Evolutionary conservation across 2,888 invertebrate species (phyloP).

Genomic region (Clitarchus hookeri): DNA sequence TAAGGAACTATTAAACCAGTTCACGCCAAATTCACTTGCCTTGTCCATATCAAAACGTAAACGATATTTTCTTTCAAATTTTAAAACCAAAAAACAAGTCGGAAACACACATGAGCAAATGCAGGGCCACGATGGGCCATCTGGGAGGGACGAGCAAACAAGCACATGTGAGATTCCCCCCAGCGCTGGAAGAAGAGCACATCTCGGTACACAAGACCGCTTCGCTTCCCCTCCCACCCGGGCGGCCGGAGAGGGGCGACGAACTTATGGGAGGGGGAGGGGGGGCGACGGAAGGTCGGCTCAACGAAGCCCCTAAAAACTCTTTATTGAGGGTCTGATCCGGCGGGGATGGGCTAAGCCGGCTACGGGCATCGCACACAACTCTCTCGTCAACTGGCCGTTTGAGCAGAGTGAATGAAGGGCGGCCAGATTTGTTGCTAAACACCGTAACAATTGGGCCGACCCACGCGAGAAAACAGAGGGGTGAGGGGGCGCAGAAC

Average conservation of each 20-base stretch:
- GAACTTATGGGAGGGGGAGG: neutral
- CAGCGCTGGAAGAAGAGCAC: neutral
- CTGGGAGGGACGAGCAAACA: neutral
- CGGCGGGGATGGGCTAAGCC: neutral
- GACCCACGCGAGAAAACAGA: neutral
- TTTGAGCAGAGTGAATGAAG: constrained; percentile 3
- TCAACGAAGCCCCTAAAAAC: neutral
- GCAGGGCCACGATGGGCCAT: neutral
- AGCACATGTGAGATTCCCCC: neutral
- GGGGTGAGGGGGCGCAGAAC: neutral
- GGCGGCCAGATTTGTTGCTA: constrained; percentile 14
- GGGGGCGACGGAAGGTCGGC: neutral
- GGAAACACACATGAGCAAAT: too few species aligned
- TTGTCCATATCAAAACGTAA: too few species aligned
- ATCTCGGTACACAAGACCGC: neutral
- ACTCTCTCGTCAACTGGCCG: constrained; percentile 5
- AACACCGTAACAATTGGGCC: constrained; percentile 9
- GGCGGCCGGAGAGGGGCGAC: neutral
- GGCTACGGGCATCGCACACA: constrained; percentile 1
- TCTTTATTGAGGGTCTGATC: constrained; percentile 1
- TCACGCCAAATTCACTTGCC: too few species aligned
- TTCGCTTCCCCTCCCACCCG: neutral
- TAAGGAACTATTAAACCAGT: too few species aligned
- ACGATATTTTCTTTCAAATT: too few species aligned
- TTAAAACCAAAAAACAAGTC: too few species aligned